Evolutionary conservation across 1,140 invertebrate genomes (phyloP).

Genomic region (Cotesia typhae): DNA sequence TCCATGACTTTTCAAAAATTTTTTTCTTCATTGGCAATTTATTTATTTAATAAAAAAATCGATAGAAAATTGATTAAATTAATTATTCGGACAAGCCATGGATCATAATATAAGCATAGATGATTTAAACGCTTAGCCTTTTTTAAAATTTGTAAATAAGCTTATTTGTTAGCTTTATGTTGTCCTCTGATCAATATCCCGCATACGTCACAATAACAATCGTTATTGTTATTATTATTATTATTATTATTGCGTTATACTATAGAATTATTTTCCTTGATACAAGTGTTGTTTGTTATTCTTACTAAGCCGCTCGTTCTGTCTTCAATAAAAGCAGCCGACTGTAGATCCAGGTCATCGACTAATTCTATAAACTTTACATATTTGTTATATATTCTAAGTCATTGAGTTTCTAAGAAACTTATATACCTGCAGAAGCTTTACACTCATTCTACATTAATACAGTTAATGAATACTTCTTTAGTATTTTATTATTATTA

Average conservation of each 20-base stretch:
- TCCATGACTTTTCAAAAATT: slow-evolving; percentile 19
- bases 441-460: too few species aligned
- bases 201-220: not conserved
- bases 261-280: not conserved
- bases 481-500: too few species aligned
- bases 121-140: slow-evolving; percentile 3
- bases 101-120: not conserved
- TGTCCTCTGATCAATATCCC: slow-evolving; percentile 13
- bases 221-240: not conserved
- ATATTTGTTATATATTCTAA: not conserved
- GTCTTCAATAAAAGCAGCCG: too few species aligned
- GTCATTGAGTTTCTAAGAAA: not conserved
- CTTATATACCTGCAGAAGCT: too few species aligned
- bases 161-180: slow-evolving; percentile 9
- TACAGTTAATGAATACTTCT: too few species aligned
- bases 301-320: too few species aligned
- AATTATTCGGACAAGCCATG: slow-evolving; percentile 13
- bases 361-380: slow-evolving; percentile 1
- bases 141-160: slow-evolving; percentile 15
- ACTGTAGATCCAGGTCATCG: not conserved
- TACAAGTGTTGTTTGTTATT: too few species aligned
- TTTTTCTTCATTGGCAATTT: not conserved
- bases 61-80: not conserved
- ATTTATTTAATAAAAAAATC: not conserved
- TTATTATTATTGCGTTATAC: not conserved